Conservation (phyloP, 2,113 vertebrate genomes). For the Myanophis thanlyinensis region DNA sequence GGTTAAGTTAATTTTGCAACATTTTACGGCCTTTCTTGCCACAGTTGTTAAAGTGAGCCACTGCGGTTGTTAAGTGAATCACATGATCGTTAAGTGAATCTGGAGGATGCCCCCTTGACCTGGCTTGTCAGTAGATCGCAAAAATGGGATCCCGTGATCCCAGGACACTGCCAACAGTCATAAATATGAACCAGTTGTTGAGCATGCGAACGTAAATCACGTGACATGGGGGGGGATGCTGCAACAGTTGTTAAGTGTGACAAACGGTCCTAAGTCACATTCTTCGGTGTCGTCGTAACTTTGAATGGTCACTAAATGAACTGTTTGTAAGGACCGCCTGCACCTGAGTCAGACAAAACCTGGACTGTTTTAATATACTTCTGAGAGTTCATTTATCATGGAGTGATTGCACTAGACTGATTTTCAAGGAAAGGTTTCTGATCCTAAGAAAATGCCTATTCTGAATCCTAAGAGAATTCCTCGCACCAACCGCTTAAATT, state of each 20-base stretch:
- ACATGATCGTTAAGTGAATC: no score
- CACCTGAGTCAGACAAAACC: neutral
- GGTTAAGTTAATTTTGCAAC: neutral
- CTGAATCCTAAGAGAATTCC: neutral
- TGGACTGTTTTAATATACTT: neutral
- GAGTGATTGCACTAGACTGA: neutral
- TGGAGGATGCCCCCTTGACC: no score
- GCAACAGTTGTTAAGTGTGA: no score
- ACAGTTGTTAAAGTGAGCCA: neutral
- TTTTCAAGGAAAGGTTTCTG: neutral
- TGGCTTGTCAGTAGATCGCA: neutral
- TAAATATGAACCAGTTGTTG: neutral
- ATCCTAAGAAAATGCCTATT: neutral
- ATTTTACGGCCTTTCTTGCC: neutral
- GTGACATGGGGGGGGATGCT: neutral
- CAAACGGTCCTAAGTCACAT: no score
- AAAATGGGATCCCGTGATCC: neutral
- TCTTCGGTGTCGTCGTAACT: no score
- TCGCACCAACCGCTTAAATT: neutral
- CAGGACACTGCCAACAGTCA: rapidly evolving
- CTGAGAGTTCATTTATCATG: neutral
- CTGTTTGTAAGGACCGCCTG: no score
- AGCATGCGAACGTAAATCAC: neutral
- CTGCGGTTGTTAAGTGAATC: no score
- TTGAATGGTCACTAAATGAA: no score